These are phyloP conservation scores for Corythaeola cristata DNA, from an alignment of 2,113 vertebrate genomes.

Conservation along the genomic window DNA sequence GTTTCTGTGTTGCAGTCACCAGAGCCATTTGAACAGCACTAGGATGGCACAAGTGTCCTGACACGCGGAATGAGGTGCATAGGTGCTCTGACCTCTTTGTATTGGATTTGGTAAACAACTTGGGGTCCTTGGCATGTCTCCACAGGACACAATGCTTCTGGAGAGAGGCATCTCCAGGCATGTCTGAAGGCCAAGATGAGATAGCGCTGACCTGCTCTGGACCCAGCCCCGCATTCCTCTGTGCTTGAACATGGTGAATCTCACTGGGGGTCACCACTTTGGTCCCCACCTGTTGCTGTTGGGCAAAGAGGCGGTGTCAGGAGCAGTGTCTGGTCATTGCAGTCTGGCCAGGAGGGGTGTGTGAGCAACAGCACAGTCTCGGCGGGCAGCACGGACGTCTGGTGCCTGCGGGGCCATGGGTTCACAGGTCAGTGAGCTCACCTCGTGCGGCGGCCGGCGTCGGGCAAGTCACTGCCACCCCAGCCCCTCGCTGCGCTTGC, in stretches of 20 bases:
- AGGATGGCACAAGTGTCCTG: not conserved
- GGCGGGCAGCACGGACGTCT: accelerated
- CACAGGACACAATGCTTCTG: not conserved
- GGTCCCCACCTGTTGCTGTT: not conserved
- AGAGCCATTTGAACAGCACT: not conserved
- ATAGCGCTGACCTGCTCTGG: not conserved
- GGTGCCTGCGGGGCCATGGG: accelerated
- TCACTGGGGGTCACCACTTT: accelerated
- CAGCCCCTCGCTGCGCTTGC: accelerated
- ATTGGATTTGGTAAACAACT: not conserved
- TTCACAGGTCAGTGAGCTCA: not conserved
- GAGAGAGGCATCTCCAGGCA: not conserved
- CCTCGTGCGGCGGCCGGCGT: accelerated
- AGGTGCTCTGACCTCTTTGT: not conserved
- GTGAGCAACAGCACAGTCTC: not conserved
- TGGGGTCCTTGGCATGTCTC: not conserved
- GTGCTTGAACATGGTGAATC: not conserved
- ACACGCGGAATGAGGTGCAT: not conserved
- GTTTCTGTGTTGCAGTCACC: not conserved
- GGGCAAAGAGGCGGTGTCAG: accelerated
- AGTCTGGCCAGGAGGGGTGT: accelerated
- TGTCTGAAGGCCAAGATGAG: not conserved
- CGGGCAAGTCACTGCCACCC: not conserved
- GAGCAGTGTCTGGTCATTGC: not conserved
- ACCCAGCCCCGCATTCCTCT: not conserved